Evolutionary conservation across 2,888 invertebrate genomes (phyloP).

Genomic region (Caradrina clavipalpis): DNA sequence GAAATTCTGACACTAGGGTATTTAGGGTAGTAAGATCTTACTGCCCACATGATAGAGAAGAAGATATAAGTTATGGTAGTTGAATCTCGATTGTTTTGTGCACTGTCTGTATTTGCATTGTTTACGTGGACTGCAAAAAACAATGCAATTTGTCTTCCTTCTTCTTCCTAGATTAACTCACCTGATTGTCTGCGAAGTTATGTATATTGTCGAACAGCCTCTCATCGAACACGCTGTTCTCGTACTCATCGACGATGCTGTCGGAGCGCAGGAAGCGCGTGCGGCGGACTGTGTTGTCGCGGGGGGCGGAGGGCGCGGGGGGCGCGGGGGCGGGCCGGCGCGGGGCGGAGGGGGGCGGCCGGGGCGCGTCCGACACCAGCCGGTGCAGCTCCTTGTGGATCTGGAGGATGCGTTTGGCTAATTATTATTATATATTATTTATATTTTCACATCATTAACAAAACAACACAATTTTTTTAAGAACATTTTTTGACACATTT

Average conservation of each 20-base stretch:
- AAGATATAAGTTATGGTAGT: too few species aligned
- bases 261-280: constrained; percentile 74
- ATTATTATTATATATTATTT: too few species aligned
- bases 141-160: too few species aligned
- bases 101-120: too few species aligned
- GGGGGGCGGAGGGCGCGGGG: constrained; percentile 40
- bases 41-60: too few species aligned
- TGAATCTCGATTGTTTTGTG: too few species aligned
- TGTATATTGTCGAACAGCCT: constrained; percentile 71
- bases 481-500: too few species aligned
- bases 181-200: constrained; percentile 71
- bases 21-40: too few species aligned
- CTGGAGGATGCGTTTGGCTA: constrained; percentile 68
- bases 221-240: constrained; percentile 75
- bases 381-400: constrained; percentile 94
- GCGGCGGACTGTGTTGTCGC: constrained; percentile 36
- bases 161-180: constrained; percentile 41
- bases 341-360: constrained; percentile 33
- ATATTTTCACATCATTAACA: too few species aligned
- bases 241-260: constrained; percentile 81
- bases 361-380: constrained; percentile 86
- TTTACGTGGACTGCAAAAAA: too few species aligned
- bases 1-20: too few species aligned
- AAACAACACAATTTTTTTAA: too few species aligned
- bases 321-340: constrained; percentile 48